phyloP scores from a whole-genome alignment of 2,888 invertebrate species.

The Halictus quadricinctus region DNA sequence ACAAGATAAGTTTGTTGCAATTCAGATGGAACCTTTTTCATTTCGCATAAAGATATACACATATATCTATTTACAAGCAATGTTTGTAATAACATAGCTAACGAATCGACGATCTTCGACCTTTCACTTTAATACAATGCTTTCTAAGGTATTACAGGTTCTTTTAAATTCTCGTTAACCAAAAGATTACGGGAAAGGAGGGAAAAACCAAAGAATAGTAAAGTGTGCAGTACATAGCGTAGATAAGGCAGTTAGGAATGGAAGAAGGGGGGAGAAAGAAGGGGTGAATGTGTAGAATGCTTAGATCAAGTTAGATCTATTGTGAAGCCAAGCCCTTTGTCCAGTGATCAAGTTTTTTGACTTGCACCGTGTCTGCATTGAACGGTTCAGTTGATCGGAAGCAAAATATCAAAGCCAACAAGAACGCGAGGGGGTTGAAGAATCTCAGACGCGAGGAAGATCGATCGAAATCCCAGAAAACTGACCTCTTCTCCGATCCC shows the following conservation, averaged over 20 bases:
- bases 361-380: neutral
- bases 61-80: neutral
- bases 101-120: neutral
- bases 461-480: neutral
- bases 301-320: too few relatives aligned
- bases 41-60: too few relatives aligned
- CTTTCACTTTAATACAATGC: neutral
- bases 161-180: too few relatives aligned
- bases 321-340: too few relatives aligned
- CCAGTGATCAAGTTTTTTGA: neutral
- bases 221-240: neutral
- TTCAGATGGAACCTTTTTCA: neutral
- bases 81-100: neutral
- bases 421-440: neutral
- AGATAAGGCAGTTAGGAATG: neutral
- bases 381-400: neutral
- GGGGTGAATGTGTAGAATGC: neutral
- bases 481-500: neutral
- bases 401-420: neutral
- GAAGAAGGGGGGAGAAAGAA: neutral
- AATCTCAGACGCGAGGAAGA: neutral
- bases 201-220: too few relatives aligned
- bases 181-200: too few relatives aligned
- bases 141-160: neutral
- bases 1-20: neutral